Conservation (phyloP, 2,888 invertebrate genomes). For the Sesia apiformis region DNA sequence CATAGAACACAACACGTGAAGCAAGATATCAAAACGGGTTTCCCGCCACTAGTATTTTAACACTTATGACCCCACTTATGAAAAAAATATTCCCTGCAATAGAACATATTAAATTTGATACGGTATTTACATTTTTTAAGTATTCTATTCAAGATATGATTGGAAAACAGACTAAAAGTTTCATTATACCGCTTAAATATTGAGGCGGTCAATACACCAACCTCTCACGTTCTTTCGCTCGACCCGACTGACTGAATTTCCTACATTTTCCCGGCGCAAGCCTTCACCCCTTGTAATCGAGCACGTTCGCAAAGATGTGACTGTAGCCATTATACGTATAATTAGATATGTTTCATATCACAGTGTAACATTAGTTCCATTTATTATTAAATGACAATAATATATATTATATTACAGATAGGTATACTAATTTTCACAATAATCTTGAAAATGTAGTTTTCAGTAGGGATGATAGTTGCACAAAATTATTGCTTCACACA, state of each 20-base stretch:
- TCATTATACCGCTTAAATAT: constrained; percentile 36
- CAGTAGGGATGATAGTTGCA: no score
- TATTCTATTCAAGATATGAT: constrained; percentile 34
- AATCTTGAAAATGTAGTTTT: no score
- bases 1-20: constrained; percentile 72
- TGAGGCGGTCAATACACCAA: constrained; percentile 37
- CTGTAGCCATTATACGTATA: constrained; percentile 11
- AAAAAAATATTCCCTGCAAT: constrained; percentile 7
- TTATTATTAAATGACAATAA: no score
- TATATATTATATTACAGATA: no score
- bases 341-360: no score
- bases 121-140: constrained; percentile 1
- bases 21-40: constrained; percentile 69
- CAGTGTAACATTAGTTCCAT: no score
- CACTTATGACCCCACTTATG: constrained; percentile 37
- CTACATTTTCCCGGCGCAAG: constrained; percentile 71
- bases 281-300: constrained; percentile 71
- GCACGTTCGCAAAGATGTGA: constrained; percentile 58
- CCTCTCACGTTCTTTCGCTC: constrained; percentile 44
- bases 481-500: no score
- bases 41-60: constrained; percentile 71
- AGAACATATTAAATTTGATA: background rate
- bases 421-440: no score
- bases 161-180: constrained; percentile 61
- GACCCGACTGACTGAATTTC: constrained; percentile 67